Evolutionary conservation across 2,113 vertebrate species (phyloP).

Genomic region (Thymallus thymallus): DNA sequence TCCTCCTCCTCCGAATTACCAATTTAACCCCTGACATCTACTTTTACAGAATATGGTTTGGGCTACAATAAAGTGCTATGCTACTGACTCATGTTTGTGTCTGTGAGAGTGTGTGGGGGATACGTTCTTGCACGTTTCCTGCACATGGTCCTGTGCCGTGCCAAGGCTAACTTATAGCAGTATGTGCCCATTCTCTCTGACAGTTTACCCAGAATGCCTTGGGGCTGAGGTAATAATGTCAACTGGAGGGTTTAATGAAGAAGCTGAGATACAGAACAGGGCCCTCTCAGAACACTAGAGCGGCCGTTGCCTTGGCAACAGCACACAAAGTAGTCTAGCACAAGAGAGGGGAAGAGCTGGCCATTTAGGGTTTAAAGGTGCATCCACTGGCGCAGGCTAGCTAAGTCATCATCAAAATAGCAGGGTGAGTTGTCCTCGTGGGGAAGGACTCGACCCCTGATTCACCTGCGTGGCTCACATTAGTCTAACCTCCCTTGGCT

Average conservation of each 20-base stretch:
- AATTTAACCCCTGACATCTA: no score
- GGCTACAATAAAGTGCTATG: no score
- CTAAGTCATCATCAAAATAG: background rate
- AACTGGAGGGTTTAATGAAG: conserved; percentile 32
- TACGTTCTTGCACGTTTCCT: conserved; percentile 42
- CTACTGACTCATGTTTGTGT: no score
- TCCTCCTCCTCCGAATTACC: no score
- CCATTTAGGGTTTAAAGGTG: conserved; percentile 48
- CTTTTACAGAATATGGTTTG: no score
- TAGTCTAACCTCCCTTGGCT: conserved; percentile 46
- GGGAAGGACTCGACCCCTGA: background rate
- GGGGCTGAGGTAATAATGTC: conserved; percentile 27
- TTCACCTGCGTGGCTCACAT: conserved; percentile 8
- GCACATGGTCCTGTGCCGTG: conserved; percentile 27
- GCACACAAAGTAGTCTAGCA: conserved; percentile 25
- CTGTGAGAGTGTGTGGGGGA: no score
- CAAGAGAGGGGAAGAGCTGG: conserved; percentile 11
- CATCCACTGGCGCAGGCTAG: background rate
- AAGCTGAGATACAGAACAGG: conserved; percentile 15
- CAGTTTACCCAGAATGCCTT: conserved; percentile 25
- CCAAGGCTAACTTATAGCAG: conserved; percentile 49
- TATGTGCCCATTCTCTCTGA: conserved; percentile 33
- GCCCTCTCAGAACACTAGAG: conserved; percentile 17
- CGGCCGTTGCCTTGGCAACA: conserved; percentile 50
- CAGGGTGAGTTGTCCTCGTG: background rate